Percentiles rank a stretch among this genome's conserved stretches.
phyloP scores from a whole-genome alignment of 2,113 vertebrate species.

The Procapra przewalskii region DNA sequence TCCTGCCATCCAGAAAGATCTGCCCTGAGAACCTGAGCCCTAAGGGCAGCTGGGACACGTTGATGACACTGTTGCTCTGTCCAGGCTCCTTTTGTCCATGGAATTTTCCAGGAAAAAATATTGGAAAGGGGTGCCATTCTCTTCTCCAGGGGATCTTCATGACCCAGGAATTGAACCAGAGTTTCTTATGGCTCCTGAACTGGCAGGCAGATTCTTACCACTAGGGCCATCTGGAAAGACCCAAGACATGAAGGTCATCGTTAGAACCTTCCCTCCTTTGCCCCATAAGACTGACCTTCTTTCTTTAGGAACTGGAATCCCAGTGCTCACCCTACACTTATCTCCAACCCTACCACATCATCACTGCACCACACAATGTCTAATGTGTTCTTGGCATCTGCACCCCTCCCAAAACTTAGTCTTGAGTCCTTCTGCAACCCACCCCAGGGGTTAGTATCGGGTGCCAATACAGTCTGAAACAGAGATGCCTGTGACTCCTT shows the following conservation, averaged over 20 bases:
- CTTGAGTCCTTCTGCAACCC: background rate
- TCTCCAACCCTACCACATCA: background rate
- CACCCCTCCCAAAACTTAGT: background rate
- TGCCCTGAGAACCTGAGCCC: background rate
- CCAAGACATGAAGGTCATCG: background rate
- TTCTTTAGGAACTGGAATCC: background rate
- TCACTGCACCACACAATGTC: accelerated
- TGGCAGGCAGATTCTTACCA: background rate
- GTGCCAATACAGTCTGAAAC: background rate
- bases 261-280: background rate
- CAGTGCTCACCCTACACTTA: background rate
- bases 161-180: background rate
- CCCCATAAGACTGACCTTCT: background rate
- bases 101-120: background rate
- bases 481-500: background rate
- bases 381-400: background rate
- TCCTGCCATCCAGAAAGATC: background rate
- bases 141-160: background rate
- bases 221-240: background rate
- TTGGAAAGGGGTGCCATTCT: background rate
- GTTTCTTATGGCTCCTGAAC: background rate
- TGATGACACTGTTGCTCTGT: background rate
- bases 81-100: background rate
- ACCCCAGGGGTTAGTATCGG: background rate
- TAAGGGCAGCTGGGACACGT: background rate